phyloP scores from a whole-genome alignment of 64 coral and sea anemone genomes.

The Dendrophyllia cribrosa region DNA sequence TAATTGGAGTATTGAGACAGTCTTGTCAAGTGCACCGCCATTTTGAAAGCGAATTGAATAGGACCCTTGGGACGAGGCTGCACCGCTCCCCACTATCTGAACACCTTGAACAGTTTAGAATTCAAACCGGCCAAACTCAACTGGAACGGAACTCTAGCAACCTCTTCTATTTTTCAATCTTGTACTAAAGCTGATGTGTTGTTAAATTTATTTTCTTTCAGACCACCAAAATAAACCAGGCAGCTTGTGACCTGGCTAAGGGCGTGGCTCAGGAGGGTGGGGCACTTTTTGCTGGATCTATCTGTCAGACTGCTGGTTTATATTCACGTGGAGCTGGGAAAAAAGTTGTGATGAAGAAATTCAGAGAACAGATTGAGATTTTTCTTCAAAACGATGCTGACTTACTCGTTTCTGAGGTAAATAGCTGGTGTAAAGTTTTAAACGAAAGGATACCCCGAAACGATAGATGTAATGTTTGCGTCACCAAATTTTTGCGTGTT shows the following conservation, averaged over 20 bases:
- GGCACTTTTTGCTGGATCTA: conserved; percentile 40
- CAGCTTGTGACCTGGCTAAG: conserved; percentile 62
- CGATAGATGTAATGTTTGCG: neutral
- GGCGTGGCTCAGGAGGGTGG: conserved; percentile 62
- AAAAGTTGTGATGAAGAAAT: conserved; percentile 67
- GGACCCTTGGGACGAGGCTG: no score
- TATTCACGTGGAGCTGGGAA: conserved; percentile 48
- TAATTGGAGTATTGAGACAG: no score
- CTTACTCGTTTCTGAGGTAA: conserved; percentile 76
- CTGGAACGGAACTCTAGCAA: no score
- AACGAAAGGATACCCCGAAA: no score
- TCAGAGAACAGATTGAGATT: conserved; percentile 56
- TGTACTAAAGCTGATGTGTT: neutral
- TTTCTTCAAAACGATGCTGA: conserved; percentile 63
- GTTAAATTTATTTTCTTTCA: neutral
- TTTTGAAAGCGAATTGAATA: no score
- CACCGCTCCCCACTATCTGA: no score
- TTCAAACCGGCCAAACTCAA: no score
- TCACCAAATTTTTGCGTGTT: neutral
- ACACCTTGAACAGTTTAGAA: no score
- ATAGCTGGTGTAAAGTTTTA: neutral
- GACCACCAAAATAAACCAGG: conserved; percentile 27
- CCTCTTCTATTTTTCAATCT: no score
- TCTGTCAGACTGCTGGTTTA: conserved; percentile 50
- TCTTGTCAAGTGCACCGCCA: no score